Conservation (phyloP, 2,888 invertebrate genomes). For the Yponomeuta sedellus region DNA sequence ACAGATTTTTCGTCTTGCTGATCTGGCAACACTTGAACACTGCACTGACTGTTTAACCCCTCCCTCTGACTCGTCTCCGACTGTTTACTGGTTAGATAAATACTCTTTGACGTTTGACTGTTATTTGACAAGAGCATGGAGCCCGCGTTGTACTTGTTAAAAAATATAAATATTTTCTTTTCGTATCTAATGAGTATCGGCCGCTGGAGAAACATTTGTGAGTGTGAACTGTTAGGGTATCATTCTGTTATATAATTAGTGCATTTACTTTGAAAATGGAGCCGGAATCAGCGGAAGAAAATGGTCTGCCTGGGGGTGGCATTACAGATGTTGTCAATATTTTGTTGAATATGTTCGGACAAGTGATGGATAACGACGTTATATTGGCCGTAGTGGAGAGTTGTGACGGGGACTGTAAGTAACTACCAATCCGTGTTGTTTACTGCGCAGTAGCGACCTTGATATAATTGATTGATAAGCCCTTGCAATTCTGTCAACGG, state of each 20-base stretch:
- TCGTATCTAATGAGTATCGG: neutral
- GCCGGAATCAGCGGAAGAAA: neutral
- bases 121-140: no score
- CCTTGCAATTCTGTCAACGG: neutral
- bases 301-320: constrained; percentile 15
- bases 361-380: constrained; percentile 44
- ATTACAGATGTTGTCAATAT: constrained; percentile 39
- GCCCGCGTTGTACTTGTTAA: neutral
- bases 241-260: neutral
- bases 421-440: constrained; percentile 13
- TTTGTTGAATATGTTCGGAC: constrained; percentile 49
- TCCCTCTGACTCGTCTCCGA: no score
- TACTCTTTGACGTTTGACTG: neutral
- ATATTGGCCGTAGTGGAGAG: constrained; percentile 51
- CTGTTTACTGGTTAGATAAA: no score
- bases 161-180: neutral
- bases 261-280: neutral
- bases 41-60: no score
- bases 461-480: neutral
- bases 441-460: constrained; percentile 12
- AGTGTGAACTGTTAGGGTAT: neutral
- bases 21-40: no score
- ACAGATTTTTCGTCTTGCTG: no score
- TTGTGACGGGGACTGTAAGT: constrained; percentile 61
- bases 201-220: neutral